Evolutionary conservation across 2,888 invertebrate genomes (phyloP), one percentile per base, ranked within the genome.

Genomic region (Mellilla xanthometata): DNA sequence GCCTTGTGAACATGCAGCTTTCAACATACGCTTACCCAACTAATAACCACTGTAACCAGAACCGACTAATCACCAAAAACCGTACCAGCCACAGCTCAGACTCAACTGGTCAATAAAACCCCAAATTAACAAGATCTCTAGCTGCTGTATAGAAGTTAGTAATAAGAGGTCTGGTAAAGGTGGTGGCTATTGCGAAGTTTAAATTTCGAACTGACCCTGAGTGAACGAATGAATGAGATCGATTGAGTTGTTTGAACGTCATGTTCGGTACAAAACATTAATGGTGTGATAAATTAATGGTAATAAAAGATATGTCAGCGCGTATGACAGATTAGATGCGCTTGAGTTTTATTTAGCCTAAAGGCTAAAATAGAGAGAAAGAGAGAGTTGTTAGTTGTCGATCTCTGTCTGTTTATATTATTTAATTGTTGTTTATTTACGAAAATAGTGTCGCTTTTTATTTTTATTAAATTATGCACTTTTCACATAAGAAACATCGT

Each of bases 1-100:
- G 76, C 84, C 84, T 83, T 80, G 84, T 62, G 83, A 62, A 53
- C 65, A 59, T 58, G 71, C 65, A 62, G 75, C 81, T 84, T 81
- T 81, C 84, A 61, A 82, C 81, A 77, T 47, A 65, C 60, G 50
- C 68, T 81, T 79, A 65, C 79, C 49, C 76, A 80, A 81, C 62
- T 40, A 33, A 48, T 13, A 28, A 52, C 72, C 68, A 68, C 39
- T 42, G 38, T 48, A 52, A 33, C 31, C 13, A 48, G 62, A 59
- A 22, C 38, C 56, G 36, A 34, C 45, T 39, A 19, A 33, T 29
- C n/a, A 12, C 32, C 29, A 39, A n/a, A 9, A 42, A 12, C 30
- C 31, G 6, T 5, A 26, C 9, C 27, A 13, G 32, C 15, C n/a
- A 29, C 9, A 62, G 66, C 12, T 61, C 61, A 46, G 30, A 0